These are phyloP conservation scores for Lacerta viridis DNA, from an alignment of 2,797 vertebrate species.

Conservation along the genomic window DNA sequence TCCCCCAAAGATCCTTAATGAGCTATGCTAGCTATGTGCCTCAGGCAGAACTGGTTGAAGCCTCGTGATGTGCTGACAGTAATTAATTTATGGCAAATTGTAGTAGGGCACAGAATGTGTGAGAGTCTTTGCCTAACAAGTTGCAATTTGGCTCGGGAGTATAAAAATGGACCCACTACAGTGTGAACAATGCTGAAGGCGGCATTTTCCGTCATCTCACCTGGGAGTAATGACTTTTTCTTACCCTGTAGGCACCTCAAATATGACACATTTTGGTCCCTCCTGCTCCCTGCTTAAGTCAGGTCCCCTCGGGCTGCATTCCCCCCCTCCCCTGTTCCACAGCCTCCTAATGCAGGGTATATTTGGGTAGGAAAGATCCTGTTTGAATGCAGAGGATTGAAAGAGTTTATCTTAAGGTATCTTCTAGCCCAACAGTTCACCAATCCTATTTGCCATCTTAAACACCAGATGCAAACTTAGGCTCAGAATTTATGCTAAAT, in stretches of 20 bases:
- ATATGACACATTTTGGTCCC: not conserved
- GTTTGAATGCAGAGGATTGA: not conserved
- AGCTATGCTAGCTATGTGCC: conserved; percentile 36
- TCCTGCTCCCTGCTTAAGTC: not conserved
- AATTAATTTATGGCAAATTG: conserved; percentile 62
- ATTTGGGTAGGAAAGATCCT: not conserved
- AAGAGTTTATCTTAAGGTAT: not conserved
- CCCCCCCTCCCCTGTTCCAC: not conserved
- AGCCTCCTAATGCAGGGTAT: not conserved
- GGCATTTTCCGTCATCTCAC: conserved; percentile 32
- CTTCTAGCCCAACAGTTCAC: not conserved
- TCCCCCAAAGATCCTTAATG: conserved; percentile 46
- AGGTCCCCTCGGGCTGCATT: not conserved
- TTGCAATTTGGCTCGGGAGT: conserved; percentile 52
- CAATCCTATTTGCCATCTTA: not conserved
- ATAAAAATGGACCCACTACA: conserved; percentile 53
- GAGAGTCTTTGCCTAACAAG: conserved; percentile 49
- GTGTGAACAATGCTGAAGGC: conserved; percentile 42
- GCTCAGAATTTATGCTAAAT: not conserved
- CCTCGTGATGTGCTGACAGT: conserved; percentile 48
- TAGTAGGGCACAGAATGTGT: conserved; percentile 50
- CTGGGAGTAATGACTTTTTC: conserved; percentile 8
- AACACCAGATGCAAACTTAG: not conserved
- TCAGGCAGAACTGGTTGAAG: conserved; percentile 52
- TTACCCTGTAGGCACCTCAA: conserved; percentile 8